phyloP scores from a whole-genome alignment of 2,113 vertebrate species.

The Amblyornis subalaris region DNA sequence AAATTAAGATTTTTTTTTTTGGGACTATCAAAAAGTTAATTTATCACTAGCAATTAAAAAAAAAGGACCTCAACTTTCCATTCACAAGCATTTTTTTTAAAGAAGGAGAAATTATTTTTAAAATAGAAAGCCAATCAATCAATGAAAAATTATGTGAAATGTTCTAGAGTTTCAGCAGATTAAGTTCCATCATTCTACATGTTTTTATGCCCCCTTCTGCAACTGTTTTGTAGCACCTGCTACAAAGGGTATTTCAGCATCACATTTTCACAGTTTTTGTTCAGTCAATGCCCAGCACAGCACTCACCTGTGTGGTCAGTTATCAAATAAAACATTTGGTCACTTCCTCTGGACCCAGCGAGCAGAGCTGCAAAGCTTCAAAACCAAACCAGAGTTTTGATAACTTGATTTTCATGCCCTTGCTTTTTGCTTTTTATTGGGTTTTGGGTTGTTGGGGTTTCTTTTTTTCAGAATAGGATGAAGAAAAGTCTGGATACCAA shows the following conservation, averaged over 20 bases:
- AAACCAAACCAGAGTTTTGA: neutral
- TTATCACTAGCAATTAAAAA: neutral
- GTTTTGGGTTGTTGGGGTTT: neutral
- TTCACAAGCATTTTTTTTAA: neutral
- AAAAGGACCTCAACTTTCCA: neutral
- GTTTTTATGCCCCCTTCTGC: neutral
- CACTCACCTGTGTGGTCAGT: neutral
- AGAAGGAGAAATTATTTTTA: neutral
- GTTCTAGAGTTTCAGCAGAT: neutral
- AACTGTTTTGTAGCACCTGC: neutral
- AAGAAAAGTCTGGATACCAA: neutral
- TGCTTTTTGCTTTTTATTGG: accelerated
- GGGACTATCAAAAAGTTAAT: neutral
- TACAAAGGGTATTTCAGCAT: neutral
- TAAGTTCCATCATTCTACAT: neutral
- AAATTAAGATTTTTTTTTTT: too few species aligned
- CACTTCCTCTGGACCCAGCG: neutral
- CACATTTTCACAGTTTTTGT: neutral
- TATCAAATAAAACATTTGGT: neutral
- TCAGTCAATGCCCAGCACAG: neutral
- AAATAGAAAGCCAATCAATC: neutral
- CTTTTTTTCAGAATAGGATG: neutral
- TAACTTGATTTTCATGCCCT: neutral
- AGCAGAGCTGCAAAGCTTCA: neutral
- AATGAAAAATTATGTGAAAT: neutral